Evolutionary conservation across 2,113 vertebrate genomes (phyloP), one percentile per base, ranked within the genome.

Genomic region (Albula goreensis): DNA sequence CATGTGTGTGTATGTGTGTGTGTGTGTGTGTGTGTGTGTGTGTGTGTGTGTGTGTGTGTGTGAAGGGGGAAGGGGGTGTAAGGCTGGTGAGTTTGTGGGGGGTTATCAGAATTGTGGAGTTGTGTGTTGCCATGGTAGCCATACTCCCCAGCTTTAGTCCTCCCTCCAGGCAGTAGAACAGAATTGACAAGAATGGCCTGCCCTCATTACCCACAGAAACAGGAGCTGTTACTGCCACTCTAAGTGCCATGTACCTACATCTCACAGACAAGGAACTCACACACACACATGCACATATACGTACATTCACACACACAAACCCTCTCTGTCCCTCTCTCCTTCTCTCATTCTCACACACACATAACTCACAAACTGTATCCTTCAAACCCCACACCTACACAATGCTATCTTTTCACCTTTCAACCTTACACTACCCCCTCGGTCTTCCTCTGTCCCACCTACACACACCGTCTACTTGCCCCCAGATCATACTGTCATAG

Each of bases 101-200:
- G 85, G 78, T 49, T 81, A 80, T 84, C 70, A 50, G 77, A 80
- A 79, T 56, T n/a, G n/a, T 25, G 51, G 50, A 78, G 84, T 70
- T 50, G 49, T 56, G 85, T 81, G 66, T 91, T 93, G 90, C 93
- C 93, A 90, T 85, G 91, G 92, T 89, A 91, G 92, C 91, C 90
- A 0, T 81, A 89, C 41, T 86, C 88, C 90, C 87, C 89, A 88
- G 89, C 90, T 11, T 92, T 70, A 83, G 90, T 88, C 19, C 17
- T 66, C 90, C 90, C 79, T 92, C 92, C 86, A 82, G 83, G 84
- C 89, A 92, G 91, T 86, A 74, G 83, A 91, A 83, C 89, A 91
- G 85, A 90, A 85, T 88, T 83, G 85, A 74, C 70, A 31, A 31
- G 70, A 74, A 74, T 74, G 53, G 57, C 31, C 80, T 78, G 86